Evolutionary conservation across 2,797 vertebrate genomes (phyloP), one percentile per base, ranked within the genome.

Genomic region (Tarsius wallacei): DNA sequence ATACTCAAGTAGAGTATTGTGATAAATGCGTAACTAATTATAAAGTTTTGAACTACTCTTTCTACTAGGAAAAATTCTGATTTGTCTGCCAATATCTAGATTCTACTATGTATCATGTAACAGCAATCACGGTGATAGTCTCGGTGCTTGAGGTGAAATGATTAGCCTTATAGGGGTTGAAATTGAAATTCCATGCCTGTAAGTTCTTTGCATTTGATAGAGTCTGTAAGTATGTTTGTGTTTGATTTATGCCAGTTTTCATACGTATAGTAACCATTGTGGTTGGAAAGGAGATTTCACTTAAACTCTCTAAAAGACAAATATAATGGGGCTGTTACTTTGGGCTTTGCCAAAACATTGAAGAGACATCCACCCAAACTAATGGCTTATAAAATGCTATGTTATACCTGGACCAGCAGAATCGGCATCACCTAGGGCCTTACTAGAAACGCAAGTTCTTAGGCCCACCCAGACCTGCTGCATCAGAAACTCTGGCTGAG

Each of bases 121-220:
- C 26, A 49, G 49, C 70, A 61, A 57, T 90, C 64, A 31, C 0
- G 4, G 14, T 10, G 87, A 71, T 4, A 77, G 83, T n/a, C 47
- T 83, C n/a, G 1, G 55, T 17, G 49, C 9, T 61, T 21, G 17
- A 47, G 70, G 71, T 49, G 66, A 85, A 64, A 64, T 63, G 90
- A 77, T 91, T 94, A 85, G 47, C 16, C 51, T 85, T 78, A 59
- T 0, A 36, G 76, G 71, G 28, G 24, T 28, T 70, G 64, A 73
- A 94, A 86, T 71, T 55, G 64, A 84, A 91, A 91, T 91, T 51
- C 77, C 51, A 91, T 91, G 71, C 74, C 71, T 82, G 4, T 36
- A 51, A 71, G 70, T 33, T 17, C 51, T 49, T 91, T n/a, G 47
- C 2, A 16, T 85, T 95, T 84, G 73, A 57, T 33, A 57, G 49